Evolutionary conservation across 23 tunicate species (phyloP).

Genomic region (Phallusia fumigata): DNA sequence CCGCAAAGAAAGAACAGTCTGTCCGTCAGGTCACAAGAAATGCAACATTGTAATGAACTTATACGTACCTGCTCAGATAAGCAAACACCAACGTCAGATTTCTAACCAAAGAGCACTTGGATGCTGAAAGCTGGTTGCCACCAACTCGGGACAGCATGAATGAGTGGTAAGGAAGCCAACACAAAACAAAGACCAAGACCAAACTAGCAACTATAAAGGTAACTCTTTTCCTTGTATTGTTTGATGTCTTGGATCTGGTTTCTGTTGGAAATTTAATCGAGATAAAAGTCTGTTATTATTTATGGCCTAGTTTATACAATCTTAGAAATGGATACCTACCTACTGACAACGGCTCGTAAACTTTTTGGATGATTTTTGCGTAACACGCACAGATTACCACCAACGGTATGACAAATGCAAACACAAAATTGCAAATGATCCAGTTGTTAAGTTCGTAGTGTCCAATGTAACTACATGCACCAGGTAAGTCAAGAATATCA

Average conservation of each 20-base stretch:
- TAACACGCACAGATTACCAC: slow-evolving; percentile 57
- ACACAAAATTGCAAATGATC: slow-evolving; percentile 70
- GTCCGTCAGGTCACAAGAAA: too few species aligned
- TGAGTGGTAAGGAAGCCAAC: slow-evolving; percentile 90
- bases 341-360: slow-evolving; percentile 55
- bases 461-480: slow-evolving; percentile 35
- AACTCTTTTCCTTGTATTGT: slow-evolving; percentile 74
- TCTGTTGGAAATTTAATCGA: too few species aligned
- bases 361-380: slow-evolving; percentile 41
- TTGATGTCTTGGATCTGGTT: slow-evolving; percentile 53
- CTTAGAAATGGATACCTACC: too few species aligned
- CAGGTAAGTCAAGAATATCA: background rate
- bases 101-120: slow-evolving; percentile 19
- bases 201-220: slow-evolving; percentile 79
- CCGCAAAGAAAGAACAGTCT: too few species aligned
- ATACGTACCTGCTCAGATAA: slow-evolving; percentile 71
- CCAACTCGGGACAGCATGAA: slow-evolving; percentile 66
- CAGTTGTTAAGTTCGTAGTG: slow-evolving; percentile 31
- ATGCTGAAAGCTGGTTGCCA: slow-evolving; percentile 31
- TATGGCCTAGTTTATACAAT: too few species aligned
- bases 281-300: too few species aligned
- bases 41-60: too few species aligned
- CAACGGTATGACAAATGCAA: slow-evolving; percentile 72
- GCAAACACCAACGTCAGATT: slow-evolving; percentile 58
- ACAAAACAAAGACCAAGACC: slow-evolving; percentile 71